phyloP scores from a whole-genome alignment of 2,113 vertebrate genomes.

The Notothenia coriiceps region DNA sequence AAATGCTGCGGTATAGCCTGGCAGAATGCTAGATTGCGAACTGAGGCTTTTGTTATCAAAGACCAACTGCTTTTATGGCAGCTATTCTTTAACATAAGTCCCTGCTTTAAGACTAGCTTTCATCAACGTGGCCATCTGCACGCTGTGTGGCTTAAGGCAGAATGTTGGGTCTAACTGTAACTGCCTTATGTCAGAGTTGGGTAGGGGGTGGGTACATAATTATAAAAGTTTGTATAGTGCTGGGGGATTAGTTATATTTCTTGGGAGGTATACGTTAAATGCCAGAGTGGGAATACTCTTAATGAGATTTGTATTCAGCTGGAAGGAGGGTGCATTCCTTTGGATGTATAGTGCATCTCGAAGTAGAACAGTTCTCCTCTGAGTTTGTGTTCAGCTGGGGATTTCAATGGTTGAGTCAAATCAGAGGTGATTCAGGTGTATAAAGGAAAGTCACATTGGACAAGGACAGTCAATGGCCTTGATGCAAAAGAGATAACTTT shows the following conservation, averaged over 20 bases:
- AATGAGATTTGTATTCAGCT: constrained; percentile 36
- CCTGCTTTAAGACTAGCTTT: constrained; percentile 58
- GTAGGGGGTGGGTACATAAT: constrained; percentile 16
- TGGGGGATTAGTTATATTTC: constrained; percentile 28
- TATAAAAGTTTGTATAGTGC: constrained; percentile 20
- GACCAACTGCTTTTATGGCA: constrained; percentile 61
- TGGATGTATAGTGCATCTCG: constrained; percentile 1
- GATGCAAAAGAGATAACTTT: no score
- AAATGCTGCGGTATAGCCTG: constrained; percentile 68
- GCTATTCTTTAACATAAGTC: constrained; percentile 69
- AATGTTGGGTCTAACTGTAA: constrained; percentile 49
- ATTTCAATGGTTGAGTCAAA: constrained; percentile 1
- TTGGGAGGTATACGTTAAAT: constrained; percentile 22
- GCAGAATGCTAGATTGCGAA: constrained; percentile 52
- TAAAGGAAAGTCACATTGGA: constrained; percentile 3
- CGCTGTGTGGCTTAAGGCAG: constrained; percentile 16
- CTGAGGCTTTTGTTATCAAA: constrained; percentile 64
- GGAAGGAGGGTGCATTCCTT: constrained; percentile 7
- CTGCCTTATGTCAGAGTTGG: constrained; percentile 43
- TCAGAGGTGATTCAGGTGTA: neutral
- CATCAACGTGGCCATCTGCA: constrained; percentile 73
- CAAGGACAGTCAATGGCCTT: neutral
- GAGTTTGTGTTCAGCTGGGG: constrained; percentile 2
- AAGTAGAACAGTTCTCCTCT: neutral
- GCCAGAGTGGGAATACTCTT: constrained; percentile 33